Conservation (phyloP, 2,113 vertebrate genomes). For the Apeltes quadracus region DNA sequence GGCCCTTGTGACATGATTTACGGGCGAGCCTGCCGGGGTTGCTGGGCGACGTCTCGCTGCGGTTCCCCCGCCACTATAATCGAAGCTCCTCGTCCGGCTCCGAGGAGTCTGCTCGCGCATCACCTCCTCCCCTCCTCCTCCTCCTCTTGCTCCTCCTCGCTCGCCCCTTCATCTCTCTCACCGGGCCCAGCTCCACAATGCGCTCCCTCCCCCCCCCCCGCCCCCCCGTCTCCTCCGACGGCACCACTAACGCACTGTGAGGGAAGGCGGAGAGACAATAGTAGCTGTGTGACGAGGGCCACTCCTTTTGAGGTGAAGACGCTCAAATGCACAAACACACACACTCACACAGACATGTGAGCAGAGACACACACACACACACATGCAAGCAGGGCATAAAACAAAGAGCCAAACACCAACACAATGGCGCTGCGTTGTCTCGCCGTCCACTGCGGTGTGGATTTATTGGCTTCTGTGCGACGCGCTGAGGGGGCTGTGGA, state of each 20-base stretch:
- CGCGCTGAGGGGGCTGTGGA: slow-evolving; percentile 47
- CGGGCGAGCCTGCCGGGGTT: slow-evolving; percentile 67
- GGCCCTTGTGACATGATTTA: slow-evolving; percentile 75
- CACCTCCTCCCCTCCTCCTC: slow-evolving; percentile 45
- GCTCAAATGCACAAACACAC: slow-evolving; percentile 18
- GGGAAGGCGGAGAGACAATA: slow-evolving; percentile 53
- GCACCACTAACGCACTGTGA: slow-evolving; percentile 35
- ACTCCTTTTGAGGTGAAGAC: slow-evolving; percentile 54
- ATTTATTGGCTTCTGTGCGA: slow-evolving; percentile 67
- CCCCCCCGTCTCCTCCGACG: background rate
- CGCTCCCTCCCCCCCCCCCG: slow-evolving; percentile 9
- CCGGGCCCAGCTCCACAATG: slow-evolving; percentile 24
- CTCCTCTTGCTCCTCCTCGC: slow-evolving; percentile 23
- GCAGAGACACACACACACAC: slow-evolving; percentile 17
- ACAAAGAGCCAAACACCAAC: slow-evolving; percentile 41
- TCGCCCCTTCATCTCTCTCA: slow-evolving; percentile 32
- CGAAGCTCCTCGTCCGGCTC: slow-evolving; percentile 73
- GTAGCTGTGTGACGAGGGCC: slow-evolving; percentile 50
- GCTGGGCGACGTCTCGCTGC: slow-evolving; percentile 73
- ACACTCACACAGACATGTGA: slow-evolving; percentile 26
- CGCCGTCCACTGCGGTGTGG: slow-evolving; percentile 47
- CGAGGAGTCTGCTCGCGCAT: slow-evolving; percentile 73
- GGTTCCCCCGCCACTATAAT: slow-evolving; percentile 77
- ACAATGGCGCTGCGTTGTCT: slow-evolving; percentile 51
- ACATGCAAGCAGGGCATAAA: slow-evolving; percentile 40